Evolutionary conservation across 2,797 vertebrate species (phyloP), one percentile per base, ranked within the genome.

Genomic region (Typhlichthys eigenmanni): DNA sequence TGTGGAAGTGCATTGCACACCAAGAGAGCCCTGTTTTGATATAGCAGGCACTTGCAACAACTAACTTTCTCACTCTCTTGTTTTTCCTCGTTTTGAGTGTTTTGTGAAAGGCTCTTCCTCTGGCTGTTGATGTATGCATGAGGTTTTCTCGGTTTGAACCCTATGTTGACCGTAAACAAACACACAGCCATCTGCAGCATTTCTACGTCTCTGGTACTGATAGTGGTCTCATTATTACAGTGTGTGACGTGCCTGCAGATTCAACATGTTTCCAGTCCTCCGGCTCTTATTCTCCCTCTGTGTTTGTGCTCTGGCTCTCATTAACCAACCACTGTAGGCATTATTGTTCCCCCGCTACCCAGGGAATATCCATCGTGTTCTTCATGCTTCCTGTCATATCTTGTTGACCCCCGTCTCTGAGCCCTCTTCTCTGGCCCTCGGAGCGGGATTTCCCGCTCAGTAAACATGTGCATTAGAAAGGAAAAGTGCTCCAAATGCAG

Each of bases 81-180:
- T 12, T 10, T 0, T 29, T 6, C 49, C 10, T 2, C n/a, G 24
- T 49, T 62, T 43, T 2, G 0, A 71, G 61, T 71, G 24, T 64
- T 79, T 49, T 63, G 32, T 46, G 17, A 10, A 6, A 57, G 55
- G 57, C 80, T 61, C 51, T 66, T 69, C 49, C 78, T 10, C 52
- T 77, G 79, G 8, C 34, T 9, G 34, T 9, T 38, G 34, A 38
- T 38, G 34, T 9, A 38, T 38, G 34, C 34, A 8, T 6, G 34
- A 38, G 5, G 34, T 6, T 38, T 38, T 38, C 34, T 38, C 34
- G 34, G 34, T 38, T 38, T 38, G 34, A 38, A 38, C 34, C 34
- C 1, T 1, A 6, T 38, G 5, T 38, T 38, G 34, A 38, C 34
- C 8, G 34, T 38, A 38, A 38, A 38, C 34, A 38, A 38, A 38